These are phyloP conservation scores for Neopelma chrysocephalum DNA, from an alignment of 2,797 vertebrate genomes.

Conservation along the genomic window DNA sequence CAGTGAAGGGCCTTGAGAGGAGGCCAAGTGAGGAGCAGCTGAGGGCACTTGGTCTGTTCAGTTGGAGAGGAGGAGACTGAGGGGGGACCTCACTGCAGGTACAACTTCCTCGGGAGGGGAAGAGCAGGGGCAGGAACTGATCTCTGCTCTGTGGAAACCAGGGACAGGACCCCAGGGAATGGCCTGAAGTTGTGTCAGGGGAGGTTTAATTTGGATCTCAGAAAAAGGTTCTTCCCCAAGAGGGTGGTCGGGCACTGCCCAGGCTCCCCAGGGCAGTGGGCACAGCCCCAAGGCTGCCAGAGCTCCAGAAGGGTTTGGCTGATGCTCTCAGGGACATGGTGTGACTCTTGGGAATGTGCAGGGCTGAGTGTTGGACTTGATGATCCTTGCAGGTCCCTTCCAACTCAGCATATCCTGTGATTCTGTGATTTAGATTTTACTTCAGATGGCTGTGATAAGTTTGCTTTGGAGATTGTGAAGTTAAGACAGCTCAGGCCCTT, in stretches of 20 bases:
- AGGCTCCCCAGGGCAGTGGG: neutral
- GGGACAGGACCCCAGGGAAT: neutral
- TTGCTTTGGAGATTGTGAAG: neutral
- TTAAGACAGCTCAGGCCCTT: neutral
- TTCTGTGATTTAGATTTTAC: neutral
- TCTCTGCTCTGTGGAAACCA: neutral
- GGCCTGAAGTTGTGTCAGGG: neutral
- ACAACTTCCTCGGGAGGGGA: neutral
- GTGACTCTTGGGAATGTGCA: neutral
- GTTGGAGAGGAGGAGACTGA: neutral
- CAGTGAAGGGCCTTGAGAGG: neutral
- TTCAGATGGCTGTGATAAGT: neutral
- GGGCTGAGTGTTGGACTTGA: neutral
- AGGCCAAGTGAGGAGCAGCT: neutral
- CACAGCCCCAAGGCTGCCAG: neutral
- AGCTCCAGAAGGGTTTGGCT: neutral
- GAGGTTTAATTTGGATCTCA: neutral
- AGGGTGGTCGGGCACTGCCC: neutral
- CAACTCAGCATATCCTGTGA: neutral
- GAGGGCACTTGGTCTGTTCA: neutral
- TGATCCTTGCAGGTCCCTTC: neutral
- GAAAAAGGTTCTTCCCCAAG: neutral
- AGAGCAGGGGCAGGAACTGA: neutral
- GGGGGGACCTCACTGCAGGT: neutral
- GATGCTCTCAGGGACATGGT: neutral